Base-by-base conservation (phyloP, 2,113 vertebrate genomes). In the Morone chrysops region DNA sequence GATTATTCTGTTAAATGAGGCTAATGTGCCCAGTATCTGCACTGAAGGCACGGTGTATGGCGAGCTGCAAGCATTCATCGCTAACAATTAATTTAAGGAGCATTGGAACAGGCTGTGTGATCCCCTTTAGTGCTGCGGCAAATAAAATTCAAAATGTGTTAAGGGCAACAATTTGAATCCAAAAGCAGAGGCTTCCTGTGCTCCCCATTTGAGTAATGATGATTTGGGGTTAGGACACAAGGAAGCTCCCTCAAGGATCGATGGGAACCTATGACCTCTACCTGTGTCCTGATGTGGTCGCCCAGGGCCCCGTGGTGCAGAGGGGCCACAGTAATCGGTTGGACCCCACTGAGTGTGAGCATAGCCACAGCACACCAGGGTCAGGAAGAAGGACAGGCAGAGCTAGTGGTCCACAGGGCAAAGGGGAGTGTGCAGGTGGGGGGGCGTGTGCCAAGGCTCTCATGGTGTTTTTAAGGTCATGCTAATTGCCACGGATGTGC, bases 401-500 rank as follows among this genome's bases (percentile, higher is more conserved):
- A 78, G 79, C 47, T n/a, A 57, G 70, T 50, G 81, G 86, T 91
- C 86, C 81, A 84, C 70, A 50, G 84, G 86, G 88, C 88, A 90
- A 86, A 86, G 75, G 78, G 81, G 77, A 80, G 48, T 62, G 56
- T 67, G 86, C 41, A 16, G 73, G 80, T 56, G 69, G 69, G 78
- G 78, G 75, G 83, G 75, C 13, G 11, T 48, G 65, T 36, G 87
- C 76, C 81, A 65, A 54, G 79, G 84, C 67, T 77, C 80, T 90
- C 70, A 31, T 86, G 89, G 82, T 66, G 87, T 92, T 94, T 91
- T 93, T 94, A 95, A 96, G 95, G 94, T 95, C 94, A 95, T 94
- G 91, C 93, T 95, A 95, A 96, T 95, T 95, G 95, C 90, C 77
- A 87, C 43, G 74, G 86, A 91, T 88, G 78, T 90, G 82, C 76